Percentiles rank a stretch among this genome's conserved stretches.
phyloP scores from a whole-genome alignment of 2,113 vertebrate species.

The Corynorhinus townsendii region DNA sequence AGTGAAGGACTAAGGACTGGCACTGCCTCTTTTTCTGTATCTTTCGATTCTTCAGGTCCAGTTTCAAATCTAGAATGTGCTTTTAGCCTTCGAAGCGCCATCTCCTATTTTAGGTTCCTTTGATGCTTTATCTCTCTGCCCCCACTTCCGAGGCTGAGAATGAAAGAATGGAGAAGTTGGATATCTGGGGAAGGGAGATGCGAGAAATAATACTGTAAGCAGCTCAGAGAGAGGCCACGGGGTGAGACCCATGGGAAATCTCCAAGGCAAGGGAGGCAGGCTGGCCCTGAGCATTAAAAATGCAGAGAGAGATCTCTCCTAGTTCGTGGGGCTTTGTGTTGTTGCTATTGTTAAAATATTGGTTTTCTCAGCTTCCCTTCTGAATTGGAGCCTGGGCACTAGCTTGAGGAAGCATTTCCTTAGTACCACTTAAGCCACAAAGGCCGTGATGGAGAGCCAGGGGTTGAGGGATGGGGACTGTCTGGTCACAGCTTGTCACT shows the following conservation, averaged over 20 bases:
- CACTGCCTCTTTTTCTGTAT: accelerated
- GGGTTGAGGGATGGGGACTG: neutral
- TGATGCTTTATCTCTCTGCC: neutral
- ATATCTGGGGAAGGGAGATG: neutral
- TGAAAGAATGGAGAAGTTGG: neutral
- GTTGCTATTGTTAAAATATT: neutral
- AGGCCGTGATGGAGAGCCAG: neutral
- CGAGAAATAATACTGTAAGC: accelerated
- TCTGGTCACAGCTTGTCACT: neutral
- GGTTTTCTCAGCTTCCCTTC: neutral
- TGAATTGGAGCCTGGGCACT: neutral
- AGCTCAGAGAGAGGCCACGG: neutral
- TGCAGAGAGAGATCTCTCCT: neutral
- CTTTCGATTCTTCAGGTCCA: neutral
- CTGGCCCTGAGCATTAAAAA: accelerated
- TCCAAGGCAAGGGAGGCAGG: neutral
- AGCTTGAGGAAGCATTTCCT: neutral
- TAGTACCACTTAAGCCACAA: neutral
- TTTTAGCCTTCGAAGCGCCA: neutral
- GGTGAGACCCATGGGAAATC: neutral
- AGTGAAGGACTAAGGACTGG: accelerated
- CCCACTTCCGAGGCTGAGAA: neutral
- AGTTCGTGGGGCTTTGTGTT: neutral
- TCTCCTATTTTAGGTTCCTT: neutral
- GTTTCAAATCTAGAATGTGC: neutral